Percentiles rank a stretch among this genome's conserved stretches.
Evolutionary conservation across 92 coral and sea anemone genomes (phyloP).

Genomic region (Epizoanthus ramosus): DNA sequence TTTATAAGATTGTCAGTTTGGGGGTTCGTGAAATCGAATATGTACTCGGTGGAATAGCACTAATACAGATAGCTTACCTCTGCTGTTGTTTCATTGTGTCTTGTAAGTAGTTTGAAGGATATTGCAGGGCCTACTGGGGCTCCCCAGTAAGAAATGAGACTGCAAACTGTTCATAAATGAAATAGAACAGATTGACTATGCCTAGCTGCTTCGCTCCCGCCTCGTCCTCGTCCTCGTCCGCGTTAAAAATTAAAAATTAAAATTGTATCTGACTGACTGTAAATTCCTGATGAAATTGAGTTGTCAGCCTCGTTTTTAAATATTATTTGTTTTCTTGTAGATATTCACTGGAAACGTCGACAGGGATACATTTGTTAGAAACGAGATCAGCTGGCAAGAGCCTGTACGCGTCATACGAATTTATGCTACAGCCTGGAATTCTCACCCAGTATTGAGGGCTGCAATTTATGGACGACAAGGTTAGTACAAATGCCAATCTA

Average conservation of each 20-base stretch:
- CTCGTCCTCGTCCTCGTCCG: neutral
- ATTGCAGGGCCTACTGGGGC: too few species aligned
- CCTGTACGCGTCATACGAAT: slow-evolving; percentile 3
- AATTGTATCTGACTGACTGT: too few species aligned
- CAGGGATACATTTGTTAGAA: neutral
- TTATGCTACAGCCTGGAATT: neutral
- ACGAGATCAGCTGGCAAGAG: neutral
- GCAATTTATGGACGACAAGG: slow-evolving; percentile 35
- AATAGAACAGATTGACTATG: too few species aligned
- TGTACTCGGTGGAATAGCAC: too few species aligned
- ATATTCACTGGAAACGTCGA: neutral
- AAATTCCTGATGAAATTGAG: neutral
- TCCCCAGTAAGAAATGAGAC: too few species aligned
- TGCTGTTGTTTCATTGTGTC: too few species aligned
- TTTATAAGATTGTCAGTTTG: too few species aligned
- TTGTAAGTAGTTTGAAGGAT: too few species aligned
- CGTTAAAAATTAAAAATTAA: neutral
- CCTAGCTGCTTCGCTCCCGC: too few species aligned
- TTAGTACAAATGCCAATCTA: neutral
- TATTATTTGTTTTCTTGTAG: neutral
- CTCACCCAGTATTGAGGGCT: neutral
- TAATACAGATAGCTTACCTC: too few species aligned
- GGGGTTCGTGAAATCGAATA: too few species aligned
- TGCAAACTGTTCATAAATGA: too few species aligned
- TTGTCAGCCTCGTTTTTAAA: neutral